Conservation (phyloP, 2,888 invertebrate genomes). For the Adineta ricciae region DNA sequence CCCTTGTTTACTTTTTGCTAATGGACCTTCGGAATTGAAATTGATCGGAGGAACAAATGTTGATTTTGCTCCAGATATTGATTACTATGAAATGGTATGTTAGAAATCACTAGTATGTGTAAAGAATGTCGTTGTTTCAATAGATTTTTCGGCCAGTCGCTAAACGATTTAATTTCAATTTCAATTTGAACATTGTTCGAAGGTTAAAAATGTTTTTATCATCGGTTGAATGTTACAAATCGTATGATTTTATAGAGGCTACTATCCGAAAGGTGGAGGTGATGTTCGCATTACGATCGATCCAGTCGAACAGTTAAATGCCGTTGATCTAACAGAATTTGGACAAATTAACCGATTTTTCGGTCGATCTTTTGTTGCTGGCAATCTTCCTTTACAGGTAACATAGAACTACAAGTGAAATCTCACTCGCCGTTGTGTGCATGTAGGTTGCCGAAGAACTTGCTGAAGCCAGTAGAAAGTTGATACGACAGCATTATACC, state of each 20-base stretch:
- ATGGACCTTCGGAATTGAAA: conserved; percentile 53
- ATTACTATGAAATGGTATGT: conserved; percentile 59
- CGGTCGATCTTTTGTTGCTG: conserved; percentile 71
- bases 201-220: conserved; percentile 43
- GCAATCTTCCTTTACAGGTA: conserved; percentile 61
- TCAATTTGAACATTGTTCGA: conserved; percentile 61
- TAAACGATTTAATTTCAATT: conserved; percentile 64
- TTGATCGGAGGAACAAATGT: conserved; percentile 77
- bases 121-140: conserved; percentile 51
- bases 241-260: conserved; percentile 54
- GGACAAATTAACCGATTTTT: conserved; percentile 59
- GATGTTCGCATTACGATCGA: conserved; percentile 60
- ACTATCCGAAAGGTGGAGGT: conserved; percentile 78
- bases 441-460: conserved; percentile 45
- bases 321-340: conserved; percentile 57
- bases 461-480: conserved; percentile 40
- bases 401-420: conserved; percentile 32
- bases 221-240: not conserved
- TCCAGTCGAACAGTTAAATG: conserved; percentile 56
- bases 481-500: conserved; percentile 38
- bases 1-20: conserved; percentile 65
- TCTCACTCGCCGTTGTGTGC: conserved; percentile 37
- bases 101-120: not conserved
- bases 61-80: conserved; percentile 79
- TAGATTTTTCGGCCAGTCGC: conserved; percentile 65